phyloP scores from a whole-genome alignment of 2,888 invertebrate genomes.

The Amorpha juglandis region DNA sequence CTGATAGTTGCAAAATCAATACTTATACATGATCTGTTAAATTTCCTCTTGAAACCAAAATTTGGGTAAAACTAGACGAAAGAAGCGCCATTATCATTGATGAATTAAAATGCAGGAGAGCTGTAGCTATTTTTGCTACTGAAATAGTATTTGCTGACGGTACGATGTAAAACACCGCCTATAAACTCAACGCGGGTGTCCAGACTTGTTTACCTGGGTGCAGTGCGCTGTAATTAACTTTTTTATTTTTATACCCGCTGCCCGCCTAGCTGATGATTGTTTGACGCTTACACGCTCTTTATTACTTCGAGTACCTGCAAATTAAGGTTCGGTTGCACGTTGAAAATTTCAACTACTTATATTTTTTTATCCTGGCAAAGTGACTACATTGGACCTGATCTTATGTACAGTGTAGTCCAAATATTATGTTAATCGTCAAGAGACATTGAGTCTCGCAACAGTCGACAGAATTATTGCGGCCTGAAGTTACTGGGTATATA shows the following conservation, averaged over 20 bases:
- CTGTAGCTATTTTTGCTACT: not conserved
- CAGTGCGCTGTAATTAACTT: slow-evolving; percentile 60
- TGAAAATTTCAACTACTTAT: not conserved
- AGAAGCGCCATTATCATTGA: not conserved
- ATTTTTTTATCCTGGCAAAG: no score
- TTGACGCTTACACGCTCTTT: slow-evolving; percentile 17
- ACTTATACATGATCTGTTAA: not conserved
- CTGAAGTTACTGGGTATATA: no score
- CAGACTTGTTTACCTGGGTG: slow-evolving; percentile 63
- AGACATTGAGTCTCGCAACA: no score
- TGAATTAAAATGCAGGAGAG: not conserved
- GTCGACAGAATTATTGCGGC: no score
- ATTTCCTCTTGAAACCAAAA: no score
- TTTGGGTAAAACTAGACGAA: not conserved
- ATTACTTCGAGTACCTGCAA: slow-evolving; percentile 3
- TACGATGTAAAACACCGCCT: slow-evolving; percentile 25
- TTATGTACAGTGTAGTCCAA: no score
- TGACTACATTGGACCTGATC: no score
- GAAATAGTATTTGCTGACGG: slow-evolving; percentile 38
- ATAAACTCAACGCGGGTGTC: slow-evolving; percentile 60
- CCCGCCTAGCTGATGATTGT: slow-evolving; percentile 19
- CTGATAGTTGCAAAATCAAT: no score
- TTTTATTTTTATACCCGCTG: slow-evolving; percentile 52
- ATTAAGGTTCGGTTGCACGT: not conserved
- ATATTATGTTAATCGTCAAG: no score